A percentile compares a stretch with the other conserved stretches of the same genome.
phyloP scores from a whole-genome alignment of 2,888 invertebrate genomes.

The Sphaerophoria taeniata region DNA sequence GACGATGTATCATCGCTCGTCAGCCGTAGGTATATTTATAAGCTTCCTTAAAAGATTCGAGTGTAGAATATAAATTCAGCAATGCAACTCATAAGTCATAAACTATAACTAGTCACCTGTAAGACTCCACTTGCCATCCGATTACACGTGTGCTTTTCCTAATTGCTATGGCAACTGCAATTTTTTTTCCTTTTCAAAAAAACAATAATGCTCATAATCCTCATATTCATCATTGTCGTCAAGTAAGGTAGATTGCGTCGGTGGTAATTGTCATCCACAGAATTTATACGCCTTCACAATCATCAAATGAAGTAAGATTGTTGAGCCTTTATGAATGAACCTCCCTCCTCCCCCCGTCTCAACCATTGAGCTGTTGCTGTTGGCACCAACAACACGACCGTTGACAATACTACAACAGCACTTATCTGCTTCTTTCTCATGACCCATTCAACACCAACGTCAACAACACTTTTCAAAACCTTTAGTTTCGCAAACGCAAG shows the following conservation, averaged over 20 bases:
- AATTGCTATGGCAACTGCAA: conserved; percentile 65
- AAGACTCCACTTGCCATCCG: conserved; percentile 58
- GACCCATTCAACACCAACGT: conserved; percentile 63
- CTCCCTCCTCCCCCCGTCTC: conserved; percentile 12
- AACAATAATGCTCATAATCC: conserved; percentile 54
- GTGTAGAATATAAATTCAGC: conserved; percentile 28
- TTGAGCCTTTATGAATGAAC: no score
- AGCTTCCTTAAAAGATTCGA: neutral
- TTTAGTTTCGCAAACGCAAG: conserved; percentile 17
- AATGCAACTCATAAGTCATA: no score
- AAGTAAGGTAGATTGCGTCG: no score
- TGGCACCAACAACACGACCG: neutral
- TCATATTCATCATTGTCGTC: conserved; percentile 32
- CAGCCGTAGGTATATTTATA: neutral
- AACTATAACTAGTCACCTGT: conserved; percentile 47
- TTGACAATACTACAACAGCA: conserved; percentile 47
- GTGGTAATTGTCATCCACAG: no score
- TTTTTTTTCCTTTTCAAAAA: conserved; percentile 35
- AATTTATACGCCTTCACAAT: conserved; percentile 23
- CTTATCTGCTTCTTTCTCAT: conserved; percentile 59
- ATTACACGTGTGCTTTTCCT: conserved; percentile 70
- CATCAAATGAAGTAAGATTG: conserved; percentile 62
- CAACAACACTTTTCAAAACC: conserved; percentile 66
- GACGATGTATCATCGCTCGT: neutral
- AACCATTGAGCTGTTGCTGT: neutral